These are phyloP conservation scores for Periphyllus acericola DNA, from an alignment of 2,888 invertebrate genomes.

Conservation along the genomic window DNA sequence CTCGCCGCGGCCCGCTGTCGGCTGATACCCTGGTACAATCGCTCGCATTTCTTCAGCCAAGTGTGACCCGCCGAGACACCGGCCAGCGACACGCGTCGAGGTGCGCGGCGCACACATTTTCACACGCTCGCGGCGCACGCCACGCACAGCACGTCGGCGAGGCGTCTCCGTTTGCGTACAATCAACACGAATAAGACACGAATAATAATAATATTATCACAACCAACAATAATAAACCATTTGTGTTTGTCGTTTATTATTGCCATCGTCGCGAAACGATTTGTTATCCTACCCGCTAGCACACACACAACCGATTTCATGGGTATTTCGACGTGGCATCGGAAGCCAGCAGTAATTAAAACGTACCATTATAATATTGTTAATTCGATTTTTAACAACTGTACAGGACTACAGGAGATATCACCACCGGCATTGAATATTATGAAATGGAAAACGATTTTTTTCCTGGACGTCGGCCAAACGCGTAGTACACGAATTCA, in stretches of 20 bases:
- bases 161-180: too few species aligned
- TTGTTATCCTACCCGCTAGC: neutral
- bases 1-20: constrained; percentile 9
- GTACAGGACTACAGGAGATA: neutral
- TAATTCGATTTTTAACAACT: neutral
- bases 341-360: neutral
- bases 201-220: neutral
- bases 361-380: neutral
- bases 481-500: neutral
- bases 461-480: neutral
- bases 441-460: neutral
- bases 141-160: too few species aligned
- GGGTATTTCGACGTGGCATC: neutral
- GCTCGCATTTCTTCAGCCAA: constrained; percentile 64
- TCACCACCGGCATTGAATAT: neutral
- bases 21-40: constrained; percentile 62
- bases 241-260: too few species aligned
- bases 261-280: neutral
- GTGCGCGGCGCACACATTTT: neutral
- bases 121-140: too few species aligned
- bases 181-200: too few species aligned
- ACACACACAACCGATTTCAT: neutral
- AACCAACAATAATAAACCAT: neutral
- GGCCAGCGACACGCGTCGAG: neutral
- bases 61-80: constrained; percentile 59